Evolutionary conservation across 2,113 vertebrate species (phyloP).

Genomic region (Caloenas nicobarica): DNA sequence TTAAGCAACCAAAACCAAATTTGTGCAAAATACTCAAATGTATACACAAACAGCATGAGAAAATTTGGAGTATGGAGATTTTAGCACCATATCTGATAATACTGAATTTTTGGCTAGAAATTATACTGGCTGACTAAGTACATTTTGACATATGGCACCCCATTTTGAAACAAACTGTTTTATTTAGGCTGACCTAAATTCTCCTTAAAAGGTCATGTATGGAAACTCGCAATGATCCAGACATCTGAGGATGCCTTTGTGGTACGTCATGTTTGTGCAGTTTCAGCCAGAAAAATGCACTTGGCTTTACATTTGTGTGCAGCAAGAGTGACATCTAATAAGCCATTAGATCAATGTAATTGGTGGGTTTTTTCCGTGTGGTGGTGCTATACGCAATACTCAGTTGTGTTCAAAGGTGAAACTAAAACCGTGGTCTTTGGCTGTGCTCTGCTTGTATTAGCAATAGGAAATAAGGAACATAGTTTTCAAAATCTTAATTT

Average conservation of each 20-base stretch:
- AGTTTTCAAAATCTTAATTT: slow-evolving; percentile 7
- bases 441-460: neutral
- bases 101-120: neutral
- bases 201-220: slow-evolving; percentile 15
- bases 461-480: slow-evolving; percentile 16
- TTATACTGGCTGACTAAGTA: neutral
- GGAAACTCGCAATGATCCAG: slow-evolving; percentile 7
- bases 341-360: neutral
- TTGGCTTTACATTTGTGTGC: slow-evolving; percentile 46
- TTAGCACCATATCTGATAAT: neutral
- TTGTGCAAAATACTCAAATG: neutral
- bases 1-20: neutral
- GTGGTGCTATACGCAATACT: neutral
- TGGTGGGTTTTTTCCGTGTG: neutral
- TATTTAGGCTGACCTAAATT: slow-evolving; percentile 30
- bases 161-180: slow-evolving; percentile 5
- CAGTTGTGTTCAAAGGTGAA: neutral
- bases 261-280: neutral
- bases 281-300: slow-evolving; percentile 51
- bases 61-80: neutral
- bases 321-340: slow-evolving; percentile 21
- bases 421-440: neutral
- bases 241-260: slow-evolving; percentile 40
- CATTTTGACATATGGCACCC: neutral
- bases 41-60: neutral